Conservation (phyloP, 2,113 vertebrate species). For the Hyaena hyaena region DNA sequence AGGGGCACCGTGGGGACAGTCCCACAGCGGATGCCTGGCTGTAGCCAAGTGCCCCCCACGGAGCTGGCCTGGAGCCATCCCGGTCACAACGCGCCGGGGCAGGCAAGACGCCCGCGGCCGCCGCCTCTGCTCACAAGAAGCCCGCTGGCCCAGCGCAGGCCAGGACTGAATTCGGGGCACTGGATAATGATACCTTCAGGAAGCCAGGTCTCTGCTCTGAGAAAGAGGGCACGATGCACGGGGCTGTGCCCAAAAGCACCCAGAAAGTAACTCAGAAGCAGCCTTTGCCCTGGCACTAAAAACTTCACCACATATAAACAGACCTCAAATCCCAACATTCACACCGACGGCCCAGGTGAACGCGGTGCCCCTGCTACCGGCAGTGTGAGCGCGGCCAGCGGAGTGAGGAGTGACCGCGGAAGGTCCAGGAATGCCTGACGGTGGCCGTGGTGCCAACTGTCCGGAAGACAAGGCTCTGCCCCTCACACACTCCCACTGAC, state of each 20-base stretch:
- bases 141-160: background rate
- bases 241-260: background rate
- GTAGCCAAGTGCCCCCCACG: background rate
- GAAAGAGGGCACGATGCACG: rapidly evolving
- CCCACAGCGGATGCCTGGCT: background rate
- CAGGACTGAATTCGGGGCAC: background rate
- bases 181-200: background rate
- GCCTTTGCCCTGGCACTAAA: background rate
- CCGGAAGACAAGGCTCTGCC: background rate
- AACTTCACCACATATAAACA: too few relatives aligned
- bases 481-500: rapidly evolving
- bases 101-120: background rate
- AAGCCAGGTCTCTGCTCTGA: background rate
- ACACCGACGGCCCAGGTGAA: background rate
- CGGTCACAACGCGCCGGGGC: background rate
- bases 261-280: background rate
- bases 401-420: background rate
- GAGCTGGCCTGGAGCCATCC: background rate
- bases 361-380: rapidly evolving
- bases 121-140: rapidly evolving
- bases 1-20: rapidly evolving
- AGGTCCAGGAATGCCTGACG: background rate
- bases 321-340: too few relatives aligned
- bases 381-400: rapidly evolving
- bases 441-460: rapidly evolving